A percentile compares a stretch with the other conserved stretches of the same genome.
Evolutionary conservation across 30 jellyfish, hydroid and myxozoan genomes (phyloP).

Genomic region (Chironex yamaguchii): DNA sequence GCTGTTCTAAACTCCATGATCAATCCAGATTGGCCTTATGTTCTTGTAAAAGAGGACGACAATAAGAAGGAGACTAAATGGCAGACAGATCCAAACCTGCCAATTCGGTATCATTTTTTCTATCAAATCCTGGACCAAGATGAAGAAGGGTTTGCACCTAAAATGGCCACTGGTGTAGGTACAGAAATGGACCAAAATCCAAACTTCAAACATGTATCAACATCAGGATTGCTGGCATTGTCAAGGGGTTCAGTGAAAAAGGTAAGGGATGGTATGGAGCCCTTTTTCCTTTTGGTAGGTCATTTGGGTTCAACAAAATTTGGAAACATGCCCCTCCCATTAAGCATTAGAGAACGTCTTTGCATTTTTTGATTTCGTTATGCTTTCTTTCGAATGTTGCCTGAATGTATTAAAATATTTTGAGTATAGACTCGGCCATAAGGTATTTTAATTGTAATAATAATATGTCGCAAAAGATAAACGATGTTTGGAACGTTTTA

Average conservation of each 20-base stretch:
- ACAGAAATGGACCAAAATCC: not conserved
- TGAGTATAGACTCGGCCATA: no score
- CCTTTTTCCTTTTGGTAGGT: not conserved
- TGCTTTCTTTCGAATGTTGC: no score
- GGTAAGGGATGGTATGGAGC: not conserved
- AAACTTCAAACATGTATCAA: conserved; percentile 22
- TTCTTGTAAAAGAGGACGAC: conserved; percentile 68
- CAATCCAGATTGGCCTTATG: conserved; percentile 95
- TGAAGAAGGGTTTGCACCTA: conserved; percentile 73
- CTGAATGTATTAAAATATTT: no score
- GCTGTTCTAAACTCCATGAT: conserved; percentile 84
- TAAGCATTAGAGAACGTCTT: no score
- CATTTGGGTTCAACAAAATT: not conserved
- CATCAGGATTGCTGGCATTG: conserved; percentile 60
- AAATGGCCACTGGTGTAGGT: not conserved
- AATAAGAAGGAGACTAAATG: conserved; percentile 67
- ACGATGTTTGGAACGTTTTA: no score
- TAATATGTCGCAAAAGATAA: no score
- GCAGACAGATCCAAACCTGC: conserved; percentile 83
- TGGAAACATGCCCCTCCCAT: not conserved
- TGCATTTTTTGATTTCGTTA: no score
- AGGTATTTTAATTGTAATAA: no score
- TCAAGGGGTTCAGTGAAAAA: not conserved
- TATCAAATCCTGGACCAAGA: conserved; percentile 88
- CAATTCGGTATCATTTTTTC: conserved; percentile 86